A percentile compares a stretch with the other conserved stretches of the same genome.
Conservation (phyloP, 2,113 vertebrate genomes). For the Oenanthe melanoleuca region DNA sequence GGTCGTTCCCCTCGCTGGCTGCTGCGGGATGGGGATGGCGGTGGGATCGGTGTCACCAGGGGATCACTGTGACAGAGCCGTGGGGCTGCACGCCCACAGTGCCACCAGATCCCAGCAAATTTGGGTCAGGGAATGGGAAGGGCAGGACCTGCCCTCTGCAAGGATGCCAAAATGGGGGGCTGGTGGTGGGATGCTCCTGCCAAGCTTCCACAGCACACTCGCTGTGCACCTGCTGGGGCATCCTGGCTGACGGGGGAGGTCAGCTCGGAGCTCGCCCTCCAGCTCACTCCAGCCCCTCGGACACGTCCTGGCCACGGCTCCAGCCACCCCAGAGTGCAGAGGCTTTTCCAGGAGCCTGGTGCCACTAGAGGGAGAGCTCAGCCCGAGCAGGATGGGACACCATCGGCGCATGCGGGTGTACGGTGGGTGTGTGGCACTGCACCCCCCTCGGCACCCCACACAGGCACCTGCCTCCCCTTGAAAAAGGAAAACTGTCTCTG, state of each 20-base stretch:
- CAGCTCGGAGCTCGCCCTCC: not conserved
- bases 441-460: not conserved
- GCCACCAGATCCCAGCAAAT: rapidly evolving
- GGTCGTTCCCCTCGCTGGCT: rapidly evolving
- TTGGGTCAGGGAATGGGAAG: not conserved
- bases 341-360: not conserved
- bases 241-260: not conserved
- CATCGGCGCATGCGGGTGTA: not conserved
- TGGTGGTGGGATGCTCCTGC: not conserved
- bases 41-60: rapidly evolving
- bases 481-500: rapidly evolving
- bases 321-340: rapidly evolving
- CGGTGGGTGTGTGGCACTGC: not conserved
- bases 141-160: not conserved
- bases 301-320: not conserved
- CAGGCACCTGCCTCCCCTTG: not conserved
- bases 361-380: slow-evolving; percentile 66
- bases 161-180: not conserved
- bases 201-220: not conserved
- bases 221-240: rapidly evolving
- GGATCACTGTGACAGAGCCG: rapidly evolving
- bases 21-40: not conserved
- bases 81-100: not conserved
- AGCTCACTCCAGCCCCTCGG: not conserved
- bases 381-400: not conserved